Percentiles rank a stretch among this genome's conserved stretches.
phyloP scores from a whole-genome alignment of 2,888 invertebrate species.

The Achlya flavicornis region DNA sequence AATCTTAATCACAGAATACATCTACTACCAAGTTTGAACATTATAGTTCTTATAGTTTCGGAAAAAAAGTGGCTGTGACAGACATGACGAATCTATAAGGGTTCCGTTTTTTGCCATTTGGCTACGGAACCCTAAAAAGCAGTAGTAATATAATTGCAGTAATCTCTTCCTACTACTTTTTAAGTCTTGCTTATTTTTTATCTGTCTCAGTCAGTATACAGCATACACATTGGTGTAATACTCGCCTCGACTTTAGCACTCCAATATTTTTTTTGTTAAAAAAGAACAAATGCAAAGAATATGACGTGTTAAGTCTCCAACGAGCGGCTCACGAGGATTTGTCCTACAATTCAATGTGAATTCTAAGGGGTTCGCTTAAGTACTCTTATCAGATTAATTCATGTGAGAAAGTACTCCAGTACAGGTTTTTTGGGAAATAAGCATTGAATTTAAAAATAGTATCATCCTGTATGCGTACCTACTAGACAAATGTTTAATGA shows the following conservation, averaged over 20 bases:
- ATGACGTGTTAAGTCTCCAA: conserved; percentile 13
- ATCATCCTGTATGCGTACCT: background rate
- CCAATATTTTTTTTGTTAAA: conserved; percentile 8
- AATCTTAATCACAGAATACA: no score
- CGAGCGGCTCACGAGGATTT: conserved; percentile 3
- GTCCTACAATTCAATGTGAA: background rate
- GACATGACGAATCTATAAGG: no score
- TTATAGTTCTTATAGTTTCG: no score
- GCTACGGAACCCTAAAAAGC: no score
- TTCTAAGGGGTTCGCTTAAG: background rate
- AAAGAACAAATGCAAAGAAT: conserved; percentile 14
- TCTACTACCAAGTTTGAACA: no score
- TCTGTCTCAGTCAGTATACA: no score
- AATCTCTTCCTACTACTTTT: no score
- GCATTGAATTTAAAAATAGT: background rate
- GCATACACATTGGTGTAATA: conserved; percentile 4
- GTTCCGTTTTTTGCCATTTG: no score
- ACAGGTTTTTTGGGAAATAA: background rate
- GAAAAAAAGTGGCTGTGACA: no score
- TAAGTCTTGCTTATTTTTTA: no score
- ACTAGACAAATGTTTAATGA: no score
- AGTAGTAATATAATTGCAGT: no score
- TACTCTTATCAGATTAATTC: background rate
- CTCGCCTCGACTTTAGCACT: background rate
- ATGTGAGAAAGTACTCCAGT: background rate